Evolutionary conservation across 2,797 vertebrate genomes (phyloP).

Genomic region (Xerus rutilus): DNA sequence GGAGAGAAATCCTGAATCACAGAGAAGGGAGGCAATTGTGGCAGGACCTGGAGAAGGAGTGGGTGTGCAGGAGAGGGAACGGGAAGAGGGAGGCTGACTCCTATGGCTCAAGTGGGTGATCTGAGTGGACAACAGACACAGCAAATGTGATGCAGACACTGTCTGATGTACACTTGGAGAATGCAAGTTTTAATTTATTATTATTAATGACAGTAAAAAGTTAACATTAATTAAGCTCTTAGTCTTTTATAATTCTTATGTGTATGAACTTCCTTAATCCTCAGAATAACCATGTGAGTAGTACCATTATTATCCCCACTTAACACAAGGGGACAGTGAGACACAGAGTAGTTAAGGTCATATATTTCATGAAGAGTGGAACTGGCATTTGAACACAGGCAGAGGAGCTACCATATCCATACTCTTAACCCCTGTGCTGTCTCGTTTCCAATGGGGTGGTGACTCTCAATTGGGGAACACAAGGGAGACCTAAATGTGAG

Average conservation of each 20-base stretch:
- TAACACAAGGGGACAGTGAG: not conserved
- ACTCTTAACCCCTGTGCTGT: not conserved
- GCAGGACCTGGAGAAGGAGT: not conserved
- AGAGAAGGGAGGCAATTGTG: not conserved
- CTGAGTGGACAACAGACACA: not conserved
- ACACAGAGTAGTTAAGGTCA: not conserved
- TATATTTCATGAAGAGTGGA: not conserved
- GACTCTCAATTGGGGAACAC: not conserved
- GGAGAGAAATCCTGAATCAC: not conserved
- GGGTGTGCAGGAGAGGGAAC: not conserved
- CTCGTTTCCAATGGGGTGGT: not conserved
- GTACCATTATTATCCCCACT: not conserved
- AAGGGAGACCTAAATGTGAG: not conserved
- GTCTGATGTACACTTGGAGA: not conserved
- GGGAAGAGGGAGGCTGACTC: not conserved
- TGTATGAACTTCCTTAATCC: not conserved
- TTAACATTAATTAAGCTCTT: not conserved
- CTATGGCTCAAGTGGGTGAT: not conserved
- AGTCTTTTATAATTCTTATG: not conserved
- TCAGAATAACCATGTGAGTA: not conserved
- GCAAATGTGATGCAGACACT: not conserved
- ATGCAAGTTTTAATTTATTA: not conserved
- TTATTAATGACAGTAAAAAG: not conserved
- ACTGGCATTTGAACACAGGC: not conserved
- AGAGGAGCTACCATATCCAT: not conserved